Evolutionary conservation across 64 coral and sea anemone species (phyloP).

Genomic region (Montipora cactus): DNA sequence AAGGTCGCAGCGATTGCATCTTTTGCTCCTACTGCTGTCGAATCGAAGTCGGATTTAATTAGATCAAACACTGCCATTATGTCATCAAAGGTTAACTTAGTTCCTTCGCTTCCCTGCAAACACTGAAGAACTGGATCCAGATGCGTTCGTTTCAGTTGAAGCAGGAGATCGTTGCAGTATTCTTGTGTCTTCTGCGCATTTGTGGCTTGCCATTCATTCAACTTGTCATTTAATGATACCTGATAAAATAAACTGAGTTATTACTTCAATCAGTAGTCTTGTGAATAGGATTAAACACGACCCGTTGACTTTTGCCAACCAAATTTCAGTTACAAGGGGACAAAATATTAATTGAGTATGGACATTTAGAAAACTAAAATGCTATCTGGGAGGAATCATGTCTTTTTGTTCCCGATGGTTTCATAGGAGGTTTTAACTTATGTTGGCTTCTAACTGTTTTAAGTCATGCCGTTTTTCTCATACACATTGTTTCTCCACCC

Average conservation of each 20-base stretch:
- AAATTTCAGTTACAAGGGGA: too few species aligned
- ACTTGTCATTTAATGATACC: background rate
- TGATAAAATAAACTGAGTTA: background rate
- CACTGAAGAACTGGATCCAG: conserved; percentile 19
- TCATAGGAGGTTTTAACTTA: too few species aligned
- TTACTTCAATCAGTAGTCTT: too few species aligned
- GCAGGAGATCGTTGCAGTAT: background rate
- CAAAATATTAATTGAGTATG: too few species aligned
- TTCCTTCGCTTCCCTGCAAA: background rate
- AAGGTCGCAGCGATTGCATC: conserved; percentile 56
- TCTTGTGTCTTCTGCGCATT: background rate
- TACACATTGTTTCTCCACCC: too few species aligned
- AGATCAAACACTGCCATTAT: conserved; percentile 46
- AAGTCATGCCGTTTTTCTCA: too few species aligned
- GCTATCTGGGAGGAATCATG: too few species aligned
- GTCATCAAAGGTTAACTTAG: conserved; percentile 61
- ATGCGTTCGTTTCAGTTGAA: background rate
- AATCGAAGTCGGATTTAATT: conserved; percentile 46
- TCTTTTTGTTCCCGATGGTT: too few species aligned
- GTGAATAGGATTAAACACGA: too few species aligned
- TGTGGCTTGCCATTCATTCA: background rate
- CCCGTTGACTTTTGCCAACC: too few species aligned
- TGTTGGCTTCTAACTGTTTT: too few species aligned
- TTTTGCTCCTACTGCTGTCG: conserved; percentile 20
- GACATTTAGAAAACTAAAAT: too few species aligned